Conservation (phyloP, 2,797 vertebrate genomes). For the Acipenser transmontanus region DNA sequence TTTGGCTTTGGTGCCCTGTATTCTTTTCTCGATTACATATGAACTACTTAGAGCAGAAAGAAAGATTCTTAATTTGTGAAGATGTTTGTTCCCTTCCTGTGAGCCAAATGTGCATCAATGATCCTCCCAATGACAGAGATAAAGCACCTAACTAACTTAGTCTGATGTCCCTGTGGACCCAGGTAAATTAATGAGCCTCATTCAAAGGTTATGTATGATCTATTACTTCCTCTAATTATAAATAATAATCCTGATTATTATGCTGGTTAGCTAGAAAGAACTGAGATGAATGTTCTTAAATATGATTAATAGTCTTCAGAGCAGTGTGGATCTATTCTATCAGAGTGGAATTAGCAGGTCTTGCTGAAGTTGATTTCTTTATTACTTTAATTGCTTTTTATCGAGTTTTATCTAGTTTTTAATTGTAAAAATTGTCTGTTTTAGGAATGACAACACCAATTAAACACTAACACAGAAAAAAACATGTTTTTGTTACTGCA, state of each 20-base stretch:
- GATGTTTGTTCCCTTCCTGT: conserved; percentile 54
- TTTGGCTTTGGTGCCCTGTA: no score
- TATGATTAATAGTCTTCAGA: conserved; percentile 82
- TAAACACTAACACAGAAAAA: no score
- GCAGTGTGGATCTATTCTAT: conserved; percentile 56
- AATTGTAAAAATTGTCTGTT: no score
- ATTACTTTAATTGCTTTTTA: background rate
- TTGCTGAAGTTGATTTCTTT: conserved; percentile 31
- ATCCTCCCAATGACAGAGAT: conserved; percentile 83
- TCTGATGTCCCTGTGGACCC: conserved; percentile 76
- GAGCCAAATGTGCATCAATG: conserved; percentile 55
- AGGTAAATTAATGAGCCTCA: conserved; percentile 95
- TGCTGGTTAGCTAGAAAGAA: conserved; percentile 89
- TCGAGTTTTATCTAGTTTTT: background rate
- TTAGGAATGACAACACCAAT: no score
- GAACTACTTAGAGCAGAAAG: background rate
- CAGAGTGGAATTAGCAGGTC: conserved; percentile 53
- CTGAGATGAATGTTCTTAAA: conserved; percentile 89
- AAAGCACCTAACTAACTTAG: conserved; percentile 74
- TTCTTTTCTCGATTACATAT: background rate
- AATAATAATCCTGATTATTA: conserved; percentile 99
- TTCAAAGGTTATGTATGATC: conserved; percentile 92
- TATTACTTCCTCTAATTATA: conserved; percentile 99
- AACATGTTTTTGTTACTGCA: background rate
- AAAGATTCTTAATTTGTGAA: conserved; percentile 35